Conservation (phyloP, 1,140 invertebrate species). For the Trichonephila clavipes region DNA sequence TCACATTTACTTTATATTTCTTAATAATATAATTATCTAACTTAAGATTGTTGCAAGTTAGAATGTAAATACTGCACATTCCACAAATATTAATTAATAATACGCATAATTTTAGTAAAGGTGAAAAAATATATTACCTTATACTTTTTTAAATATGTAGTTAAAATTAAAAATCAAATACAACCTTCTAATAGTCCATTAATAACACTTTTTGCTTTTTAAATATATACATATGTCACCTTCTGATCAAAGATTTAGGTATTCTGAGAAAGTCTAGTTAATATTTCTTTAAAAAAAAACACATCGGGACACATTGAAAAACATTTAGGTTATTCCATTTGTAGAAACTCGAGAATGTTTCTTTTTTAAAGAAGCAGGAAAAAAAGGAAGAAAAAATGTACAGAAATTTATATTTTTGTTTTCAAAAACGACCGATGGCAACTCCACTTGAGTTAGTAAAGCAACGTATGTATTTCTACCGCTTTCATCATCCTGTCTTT, state of each 20-base stretch:
- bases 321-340: conserved; percentile 23
- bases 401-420: neutral
- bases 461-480: neutral
- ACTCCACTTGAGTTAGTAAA: conserved; percentile 11
- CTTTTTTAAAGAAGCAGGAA: neutral
- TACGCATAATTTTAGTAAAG: too few relatives aligned
- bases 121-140: too few relatives aligned
- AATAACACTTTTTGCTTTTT: neutral
- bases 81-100: too few relatives aligned
- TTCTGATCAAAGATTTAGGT: neutral
- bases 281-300: neutral
- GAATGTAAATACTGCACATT: too few relatives aligned
- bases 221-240: neutral
- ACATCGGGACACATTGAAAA: neutral
- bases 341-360: neutral
- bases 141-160: too few relatives aligned
- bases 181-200: too few relatives aligned
- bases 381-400: neutral
- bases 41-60: too few relatives aligned
- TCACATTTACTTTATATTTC: too few relatives aligned
- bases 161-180: too few relatives aligned
- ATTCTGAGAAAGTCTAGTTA: neutral
- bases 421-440: neutral
- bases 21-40: too few relatives aligned
- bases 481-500: conserved; percentile 11